phyloP scores from a whole-genome alignment of 2,113 vertebrate species.

The Catharus minimus region DNA sequence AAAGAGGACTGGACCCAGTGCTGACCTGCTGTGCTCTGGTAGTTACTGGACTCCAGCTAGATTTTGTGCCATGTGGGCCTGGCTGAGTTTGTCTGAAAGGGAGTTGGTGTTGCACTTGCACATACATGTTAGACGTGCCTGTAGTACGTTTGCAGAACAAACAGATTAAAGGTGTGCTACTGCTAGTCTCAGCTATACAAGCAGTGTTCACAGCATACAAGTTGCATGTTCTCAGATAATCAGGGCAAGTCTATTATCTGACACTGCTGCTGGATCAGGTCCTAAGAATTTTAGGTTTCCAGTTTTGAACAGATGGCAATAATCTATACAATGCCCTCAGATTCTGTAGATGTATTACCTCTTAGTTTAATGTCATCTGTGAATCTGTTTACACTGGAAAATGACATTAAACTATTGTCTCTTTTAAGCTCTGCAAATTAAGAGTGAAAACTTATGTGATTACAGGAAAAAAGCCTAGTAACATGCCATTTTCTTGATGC shows the following conservation, averaged over 20 bases:
- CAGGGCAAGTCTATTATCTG: background rate
- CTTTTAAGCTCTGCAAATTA: background rate
- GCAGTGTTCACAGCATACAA: background rate
- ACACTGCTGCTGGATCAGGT: background rate
- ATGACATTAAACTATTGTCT: background rate
- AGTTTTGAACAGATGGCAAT: background rate
- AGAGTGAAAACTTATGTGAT: background rate
- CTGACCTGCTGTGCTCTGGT: background rate
- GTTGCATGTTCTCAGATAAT: accelerated
- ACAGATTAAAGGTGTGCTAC: background rate
- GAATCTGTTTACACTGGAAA: background rate
- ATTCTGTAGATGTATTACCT: background rate
- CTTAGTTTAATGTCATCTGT: background rate
- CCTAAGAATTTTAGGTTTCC: background rate
- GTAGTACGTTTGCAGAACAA: background rate
- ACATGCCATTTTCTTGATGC: background rate
- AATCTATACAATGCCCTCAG: background rate
- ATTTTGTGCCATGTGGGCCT: background rate
- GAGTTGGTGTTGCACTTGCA: background rate
- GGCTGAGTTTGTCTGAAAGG: background rate
- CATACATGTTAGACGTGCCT: accelerated
- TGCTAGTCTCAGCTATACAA: background rate
- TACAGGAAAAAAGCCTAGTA: background rate
- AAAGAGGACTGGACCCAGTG: background rate
- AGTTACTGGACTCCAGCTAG: background rate